These are phyloP conservation scores for Myocastor coypus DNA, from an alignment of 2,113 vertebrate species.

Conservation along the genomic window DNA sequence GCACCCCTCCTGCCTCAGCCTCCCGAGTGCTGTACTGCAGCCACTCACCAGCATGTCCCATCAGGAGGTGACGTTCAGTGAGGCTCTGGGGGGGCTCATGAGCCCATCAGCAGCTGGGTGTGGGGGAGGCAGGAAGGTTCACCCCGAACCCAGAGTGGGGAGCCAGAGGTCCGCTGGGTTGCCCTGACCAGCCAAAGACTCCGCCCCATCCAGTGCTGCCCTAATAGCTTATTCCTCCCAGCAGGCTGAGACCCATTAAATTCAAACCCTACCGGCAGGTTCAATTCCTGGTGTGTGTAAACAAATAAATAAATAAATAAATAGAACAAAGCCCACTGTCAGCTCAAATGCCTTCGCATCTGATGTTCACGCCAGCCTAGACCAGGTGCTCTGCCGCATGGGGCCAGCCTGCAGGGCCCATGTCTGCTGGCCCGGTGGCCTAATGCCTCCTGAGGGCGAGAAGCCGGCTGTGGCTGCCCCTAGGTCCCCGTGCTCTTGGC, in stretches of 20 bases:
- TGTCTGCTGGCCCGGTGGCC: background rate
- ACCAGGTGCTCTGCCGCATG: too few species aligned
- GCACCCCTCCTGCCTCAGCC: background rate
- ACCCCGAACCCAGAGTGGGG: background rate
- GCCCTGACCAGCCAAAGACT: background rate
- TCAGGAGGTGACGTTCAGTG: too few species aligned
- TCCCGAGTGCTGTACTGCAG: background rate
- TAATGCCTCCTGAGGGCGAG: background rate
- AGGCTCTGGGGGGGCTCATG: background rate
- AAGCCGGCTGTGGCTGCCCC: background rate
- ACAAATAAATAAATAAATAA: too few species aligned
- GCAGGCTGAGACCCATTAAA: background rate
- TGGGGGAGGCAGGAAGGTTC: too few species aligned
- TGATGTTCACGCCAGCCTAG: background rate
- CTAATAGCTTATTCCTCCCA: background rate
- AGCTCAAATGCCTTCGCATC: background rate
- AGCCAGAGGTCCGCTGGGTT: background rate
- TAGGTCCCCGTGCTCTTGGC: too few species aligned
- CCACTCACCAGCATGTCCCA: too few species aligned
- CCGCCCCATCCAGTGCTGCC: background rate
- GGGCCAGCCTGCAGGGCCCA: background rate
- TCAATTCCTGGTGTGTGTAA: too few species aligned
- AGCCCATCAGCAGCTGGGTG: too few species aligned
- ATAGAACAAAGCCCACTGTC: background rate
- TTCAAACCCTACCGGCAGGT: background rate